Evolutionary conservation across 2,888 invertebrate species (phyloP).

Genomic region (Cerceris rybyensis): DNA sequence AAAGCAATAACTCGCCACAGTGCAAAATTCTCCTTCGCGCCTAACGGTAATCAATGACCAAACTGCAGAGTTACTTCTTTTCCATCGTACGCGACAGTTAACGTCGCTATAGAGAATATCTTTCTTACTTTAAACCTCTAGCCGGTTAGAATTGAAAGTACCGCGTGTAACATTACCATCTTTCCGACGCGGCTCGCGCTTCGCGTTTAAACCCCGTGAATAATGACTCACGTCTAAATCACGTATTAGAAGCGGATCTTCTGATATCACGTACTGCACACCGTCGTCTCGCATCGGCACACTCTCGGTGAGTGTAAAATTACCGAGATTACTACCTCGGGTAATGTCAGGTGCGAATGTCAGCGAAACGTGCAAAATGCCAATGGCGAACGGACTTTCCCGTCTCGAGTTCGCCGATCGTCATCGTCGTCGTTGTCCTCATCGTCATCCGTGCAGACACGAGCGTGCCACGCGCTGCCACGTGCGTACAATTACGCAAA

Average conservation of each 20-base stretch:
- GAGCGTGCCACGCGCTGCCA: constrained; percentile 16
- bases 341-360: constrained; percentile 67
- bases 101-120: too few relatives aligned
- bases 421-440: not conserved
- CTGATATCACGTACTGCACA: not conserved
- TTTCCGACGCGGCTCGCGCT: not conserved
- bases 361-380: constrained; percentile 56
- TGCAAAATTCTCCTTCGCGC: too few relatives aligned
- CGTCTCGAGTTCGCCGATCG: not conserved
- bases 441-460: not conserved
- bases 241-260: constrained; percentile 14
- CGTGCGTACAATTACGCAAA: constrained; percentile 44
- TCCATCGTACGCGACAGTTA: too few relatives aligned
- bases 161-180: not conserved
- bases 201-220: not conserved
- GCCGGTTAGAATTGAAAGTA: too few relatives aligned
- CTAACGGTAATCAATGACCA: too few relatives aligned
- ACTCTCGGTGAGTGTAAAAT: constrained; percentile 22
- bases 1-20: too few relatives aligned
- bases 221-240: constrained; percentile 26
- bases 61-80: too few relatives aligned
- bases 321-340: constrained; percentile 38
- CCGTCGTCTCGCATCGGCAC: not conserved
- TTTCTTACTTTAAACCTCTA: too few relatives aligned
- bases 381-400: constrained; percentile 59